These are phyloP conservation scores for Cepaea nemoralis DNA, from an alignment of 1,140 invertebrate species.

Conservation along the genomic window DNA sequence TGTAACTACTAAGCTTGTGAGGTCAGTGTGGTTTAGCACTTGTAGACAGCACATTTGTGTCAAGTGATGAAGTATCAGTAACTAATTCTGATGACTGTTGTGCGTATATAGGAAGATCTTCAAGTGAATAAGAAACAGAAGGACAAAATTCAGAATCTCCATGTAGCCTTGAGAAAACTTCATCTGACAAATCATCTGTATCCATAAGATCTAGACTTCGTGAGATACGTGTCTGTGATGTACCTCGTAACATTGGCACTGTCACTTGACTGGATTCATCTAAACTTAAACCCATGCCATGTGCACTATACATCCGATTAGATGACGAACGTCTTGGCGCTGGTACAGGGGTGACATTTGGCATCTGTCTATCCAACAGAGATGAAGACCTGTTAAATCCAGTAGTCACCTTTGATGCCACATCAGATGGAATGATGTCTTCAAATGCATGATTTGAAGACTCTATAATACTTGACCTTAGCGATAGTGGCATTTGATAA, in stretches of 20 bases:
- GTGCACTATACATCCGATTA: background rate
- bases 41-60: background rate
- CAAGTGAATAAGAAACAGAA: background rate
- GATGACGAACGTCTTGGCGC: conserved; percentile 1
- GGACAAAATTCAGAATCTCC: background rate
- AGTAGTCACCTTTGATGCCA: background rate
- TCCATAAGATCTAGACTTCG: background rate
- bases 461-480: background rate
- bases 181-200: background rate
- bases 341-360: background rate
- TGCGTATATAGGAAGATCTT: background rate
- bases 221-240: background rate
- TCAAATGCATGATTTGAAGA: background rate
- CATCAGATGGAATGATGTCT: background rate
- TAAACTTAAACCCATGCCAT: background rate
- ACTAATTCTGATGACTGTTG: background rate
- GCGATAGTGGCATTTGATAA: background rate
- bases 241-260: background rate
- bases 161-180: background rate
- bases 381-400: background rate
- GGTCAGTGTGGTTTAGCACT: background rate
- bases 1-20: background rate
- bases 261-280: background rate
- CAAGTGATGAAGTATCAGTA: background rate
- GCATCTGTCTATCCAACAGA: background rate